Percentiles rank a stretch among this genome's conserved stretches.
phyloP scores from a whole-genome alignment of 2,797 vertebrate genomes.

The Clarias platycephalus region DNA sequence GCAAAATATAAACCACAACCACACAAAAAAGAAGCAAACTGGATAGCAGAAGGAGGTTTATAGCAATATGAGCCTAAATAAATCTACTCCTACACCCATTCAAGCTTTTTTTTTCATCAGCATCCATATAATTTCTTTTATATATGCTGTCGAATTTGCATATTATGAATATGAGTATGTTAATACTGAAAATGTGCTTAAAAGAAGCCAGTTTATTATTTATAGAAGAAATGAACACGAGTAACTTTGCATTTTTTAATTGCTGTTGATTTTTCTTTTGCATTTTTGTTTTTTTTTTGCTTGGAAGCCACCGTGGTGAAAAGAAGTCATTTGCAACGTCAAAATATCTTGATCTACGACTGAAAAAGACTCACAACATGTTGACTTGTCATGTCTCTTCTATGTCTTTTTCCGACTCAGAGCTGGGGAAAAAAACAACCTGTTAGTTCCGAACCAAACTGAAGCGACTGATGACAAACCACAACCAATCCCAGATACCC shows the following conservation, averaged over 20 bases:
- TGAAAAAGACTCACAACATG: not conserved
- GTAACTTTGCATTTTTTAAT: not conserved
- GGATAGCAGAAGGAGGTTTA: not conserved
- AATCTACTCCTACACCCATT: not conserved
- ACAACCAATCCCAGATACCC: constrained; percentile 18
- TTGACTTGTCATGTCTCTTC: not conserved
- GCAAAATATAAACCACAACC: no score
- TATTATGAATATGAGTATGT: not conserved
- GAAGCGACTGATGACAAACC: constrained; percentile 16
- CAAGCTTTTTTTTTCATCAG: not conserved
- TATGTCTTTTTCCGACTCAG: not conserved
- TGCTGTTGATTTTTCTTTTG: not conserved
- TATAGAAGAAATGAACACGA: not conserved
- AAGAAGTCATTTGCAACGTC: not conserved
- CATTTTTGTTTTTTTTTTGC: not conserved
- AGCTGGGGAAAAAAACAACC: not conserved
- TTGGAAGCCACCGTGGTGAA: not conserved
- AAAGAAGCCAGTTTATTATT: not conserved
- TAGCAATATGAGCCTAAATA: not conserved
- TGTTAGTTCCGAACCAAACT: not conserved
- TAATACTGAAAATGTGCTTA: not conserved
- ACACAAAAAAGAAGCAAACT: not conserved
- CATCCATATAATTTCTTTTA: not conserved
- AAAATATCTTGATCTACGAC: not conserved
- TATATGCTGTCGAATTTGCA: not conserved